Percentiles rank a stretch among this genome's conserved stretches.
phyloP scores from a whole-genome alignment of 2,888 invertebrate species.

The Ganaspis brasiliensis region DNA sequence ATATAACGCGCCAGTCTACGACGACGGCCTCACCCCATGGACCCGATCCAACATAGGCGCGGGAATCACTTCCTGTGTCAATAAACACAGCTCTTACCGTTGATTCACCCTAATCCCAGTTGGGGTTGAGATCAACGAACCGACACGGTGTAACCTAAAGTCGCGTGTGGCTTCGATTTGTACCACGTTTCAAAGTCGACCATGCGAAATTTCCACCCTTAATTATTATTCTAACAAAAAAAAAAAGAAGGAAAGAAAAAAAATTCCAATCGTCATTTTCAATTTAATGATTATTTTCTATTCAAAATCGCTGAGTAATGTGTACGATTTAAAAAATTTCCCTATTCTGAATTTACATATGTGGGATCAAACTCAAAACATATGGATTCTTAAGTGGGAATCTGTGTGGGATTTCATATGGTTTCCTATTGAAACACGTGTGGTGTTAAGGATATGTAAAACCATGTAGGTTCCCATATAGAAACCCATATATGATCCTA shows the following conservation, averaged over 20 bases:
- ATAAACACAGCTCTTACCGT: constrained; percentile 75
- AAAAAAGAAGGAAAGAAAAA: background rate
- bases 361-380: too few species aligned
- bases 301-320: background rate
- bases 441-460: too few species aligned
- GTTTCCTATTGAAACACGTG: too few species aligned
- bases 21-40: constrained; percentile 47
- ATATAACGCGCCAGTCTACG: constrained; percentile 67
- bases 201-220: constrained; percentile 25
- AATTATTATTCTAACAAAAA: background rate
- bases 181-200: constrained; percentile 38
- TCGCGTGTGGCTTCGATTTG: constrained; percentile 43
- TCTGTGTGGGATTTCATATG: too few species aligned
- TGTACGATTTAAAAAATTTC: too few species aligned
- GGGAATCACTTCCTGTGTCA: constrained; percentile 79
- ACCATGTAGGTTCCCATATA: too few species aligned
- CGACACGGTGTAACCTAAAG: constrained; percentile 56
- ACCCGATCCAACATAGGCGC: constrained; percentile 63
- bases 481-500: too few species aligned
- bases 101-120: constrained; percentile 69
- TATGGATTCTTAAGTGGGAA: too few species aligned
- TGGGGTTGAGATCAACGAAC: constrained; percentile 68
- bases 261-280: background rate
- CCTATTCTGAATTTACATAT: too few species aligned
- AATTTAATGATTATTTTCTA: background rate